Conservation (phyloP, 2,797 vertebrate species). For the Holocentrus rufus region DNA sequence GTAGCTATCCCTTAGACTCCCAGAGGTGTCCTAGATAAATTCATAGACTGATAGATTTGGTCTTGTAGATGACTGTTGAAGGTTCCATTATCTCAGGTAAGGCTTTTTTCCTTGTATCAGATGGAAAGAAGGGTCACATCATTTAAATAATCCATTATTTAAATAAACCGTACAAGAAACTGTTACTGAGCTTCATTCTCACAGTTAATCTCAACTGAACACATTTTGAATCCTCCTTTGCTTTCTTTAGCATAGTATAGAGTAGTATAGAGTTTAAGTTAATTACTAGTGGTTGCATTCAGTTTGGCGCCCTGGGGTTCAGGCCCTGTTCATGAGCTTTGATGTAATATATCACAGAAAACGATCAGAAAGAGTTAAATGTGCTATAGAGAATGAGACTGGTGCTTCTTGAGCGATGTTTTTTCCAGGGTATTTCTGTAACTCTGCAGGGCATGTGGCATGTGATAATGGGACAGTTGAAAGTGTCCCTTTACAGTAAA, state of each 20-base stretch:
- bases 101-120: neutral
- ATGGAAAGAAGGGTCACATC: too few species aligned
- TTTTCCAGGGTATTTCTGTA: conserved; percentile 13
- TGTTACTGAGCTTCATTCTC: neutral
- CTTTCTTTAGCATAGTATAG: neutral
- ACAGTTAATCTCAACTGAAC: neutral
- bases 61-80: neutral
- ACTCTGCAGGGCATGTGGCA: conserved; percentile 44
- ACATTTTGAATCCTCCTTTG: neutral
- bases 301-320: neutral
- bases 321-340: neutral
- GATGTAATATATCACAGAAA: neutral
- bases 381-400: too few species aligned
- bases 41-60: neutral
- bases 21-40: neutral
- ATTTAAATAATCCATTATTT: neutral
- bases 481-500: neutral
- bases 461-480: conserved; percentile 54
- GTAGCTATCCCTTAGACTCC: neutral
- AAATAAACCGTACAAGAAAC: too few species aligned
- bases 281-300: too few species aligned
- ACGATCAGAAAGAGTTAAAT: neutral
- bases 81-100: neutral
- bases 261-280: too few species aligned
- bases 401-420: neutral